phyloP scores from a whole-genome alignment of 2,797 vertebrate genomes.

The Antrozous pallidus region DNA sequence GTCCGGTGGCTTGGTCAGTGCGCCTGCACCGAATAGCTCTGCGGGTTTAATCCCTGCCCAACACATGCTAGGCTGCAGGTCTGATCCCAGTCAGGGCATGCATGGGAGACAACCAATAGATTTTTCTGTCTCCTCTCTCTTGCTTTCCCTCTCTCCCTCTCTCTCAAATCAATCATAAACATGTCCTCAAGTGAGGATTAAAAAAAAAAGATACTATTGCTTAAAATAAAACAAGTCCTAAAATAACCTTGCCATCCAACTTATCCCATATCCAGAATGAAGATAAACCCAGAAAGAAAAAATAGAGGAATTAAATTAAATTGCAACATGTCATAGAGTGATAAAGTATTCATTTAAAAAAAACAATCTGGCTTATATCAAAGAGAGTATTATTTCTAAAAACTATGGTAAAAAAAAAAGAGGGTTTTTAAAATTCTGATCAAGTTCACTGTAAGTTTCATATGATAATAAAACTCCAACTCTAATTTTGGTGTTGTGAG shows the following conservation, averaged over 20 bases:
- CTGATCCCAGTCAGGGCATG: background rate
- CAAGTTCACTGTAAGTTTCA: slow-evolving; percentile 70
- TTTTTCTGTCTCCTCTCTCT: background rate
- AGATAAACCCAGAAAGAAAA: background rate
- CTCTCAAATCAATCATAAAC: background rate
- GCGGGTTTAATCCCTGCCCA: background rate
- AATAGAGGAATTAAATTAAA: background rate
- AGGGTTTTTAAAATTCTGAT: background rate
- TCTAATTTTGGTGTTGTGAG: slow-evolving; percentile 74
- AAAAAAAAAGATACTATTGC: background rate
- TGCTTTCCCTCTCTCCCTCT: background rate
- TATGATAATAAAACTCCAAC: slow-evolving; percentile 52
- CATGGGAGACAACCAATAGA: background rate
- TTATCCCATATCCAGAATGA: background rate
- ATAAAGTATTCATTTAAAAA: background rate
- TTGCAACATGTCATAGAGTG: background rate
- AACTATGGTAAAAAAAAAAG: background rate
- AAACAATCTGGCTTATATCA: background rate
- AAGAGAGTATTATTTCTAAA: background rate
- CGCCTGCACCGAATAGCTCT: background rate
- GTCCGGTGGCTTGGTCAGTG: background rate
- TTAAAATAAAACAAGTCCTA: background rate
- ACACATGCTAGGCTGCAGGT: background rate
- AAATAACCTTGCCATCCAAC: background rate
- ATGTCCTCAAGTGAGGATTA: background rate